phyloP scores from a whole-genome alignment of 2,888 invertebrate species.

The Marronus borbonicus region DNA sequence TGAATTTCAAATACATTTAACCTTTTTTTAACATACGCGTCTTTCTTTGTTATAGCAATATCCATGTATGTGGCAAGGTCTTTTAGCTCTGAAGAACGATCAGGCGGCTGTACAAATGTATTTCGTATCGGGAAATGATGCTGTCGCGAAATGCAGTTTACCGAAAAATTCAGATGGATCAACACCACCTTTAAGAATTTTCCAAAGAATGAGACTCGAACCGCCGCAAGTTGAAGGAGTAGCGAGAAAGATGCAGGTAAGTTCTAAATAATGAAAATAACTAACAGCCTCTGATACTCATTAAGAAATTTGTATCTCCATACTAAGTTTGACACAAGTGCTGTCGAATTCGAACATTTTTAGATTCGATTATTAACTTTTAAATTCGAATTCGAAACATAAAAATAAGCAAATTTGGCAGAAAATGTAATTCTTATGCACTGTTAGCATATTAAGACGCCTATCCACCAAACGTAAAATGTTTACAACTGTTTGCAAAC shows the following conservation, averaged over 20 bases:
- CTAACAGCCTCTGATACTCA: not conserved
- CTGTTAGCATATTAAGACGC: too few species aligned
- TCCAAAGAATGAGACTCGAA: constrained; percentile 98
- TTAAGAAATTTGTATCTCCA: too few species aligned
- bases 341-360: not conserved
- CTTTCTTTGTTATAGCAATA: constrained; percentile 79
- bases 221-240: constrained; percentile 97
- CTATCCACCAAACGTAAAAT: too few species aligned
- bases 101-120: constrained; percentile 99
- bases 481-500: too few species aligned
- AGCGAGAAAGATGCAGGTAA: constrained; percentile 94
- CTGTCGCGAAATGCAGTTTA: constrained; percentile 90
- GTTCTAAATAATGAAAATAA: constrained; percentile 55
- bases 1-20: too few species aligned
- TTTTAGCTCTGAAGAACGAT: constrained; percentile 95
- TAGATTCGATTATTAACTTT: not conserved
- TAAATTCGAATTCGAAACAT: not conserved
- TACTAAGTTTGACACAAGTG: too few species aligned
- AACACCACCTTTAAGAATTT: constrained; percentile 91
- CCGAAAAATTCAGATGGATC: constrained; percentile 89
- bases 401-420: too few species aligned
- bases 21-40: constrained; percentile 46
- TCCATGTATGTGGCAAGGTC: constrained; percentile 98
- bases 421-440: too few species aligned
- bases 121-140: constrained; percentile 94